Evolutionary conservation across 2,113 vertebrate species (phyloP).

Genomic region (Cryptotis parvus): DNA sequence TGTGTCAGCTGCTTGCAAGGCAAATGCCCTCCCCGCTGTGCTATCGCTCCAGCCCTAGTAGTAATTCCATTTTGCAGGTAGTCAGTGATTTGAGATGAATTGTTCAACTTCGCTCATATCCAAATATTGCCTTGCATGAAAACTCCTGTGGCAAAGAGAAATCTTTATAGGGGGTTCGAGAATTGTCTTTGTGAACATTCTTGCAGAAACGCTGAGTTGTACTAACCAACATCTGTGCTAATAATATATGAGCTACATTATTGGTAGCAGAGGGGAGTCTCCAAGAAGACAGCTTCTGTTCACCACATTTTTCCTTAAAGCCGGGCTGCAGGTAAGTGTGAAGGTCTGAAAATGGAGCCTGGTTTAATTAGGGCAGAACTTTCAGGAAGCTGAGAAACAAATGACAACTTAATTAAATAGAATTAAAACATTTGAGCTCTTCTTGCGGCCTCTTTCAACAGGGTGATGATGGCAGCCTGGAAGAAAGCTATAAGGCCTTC

Average conservation of each 20-base stretch:
- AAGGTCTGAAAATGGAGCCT: conserved; percentile 78
- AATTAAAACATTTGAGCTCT: conserved; percentile 80
- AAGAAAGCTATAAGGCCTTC: conserved; percentile 63
- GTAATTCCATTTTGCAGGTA: conserved; percentile 73
- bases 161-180: conserved; percentile 31
- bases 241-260: conserved; percentile 84
- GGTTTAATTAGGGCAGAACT: conserved; percentile 79
- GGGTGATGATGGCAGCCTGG: conserved; percentile 23
- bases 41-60: no score
- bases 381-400: conserved; percentile 82
- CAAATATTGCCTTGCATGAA: conserved; percentile 83
- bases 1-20: no score
- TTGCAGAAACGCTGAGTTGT: conserved; percentile 81
- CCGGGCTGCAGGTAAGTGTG: conserved; percentile 81
- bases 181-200: conserved; percentile 84
- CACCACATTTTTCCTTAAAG: conserved; percentile 62
- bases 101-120: conserved; percentile 80
- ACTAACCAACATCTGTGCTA: conserved; percentile 77
- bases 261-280: conserved; percentile 79
- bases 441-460: conserved; percentile 73
- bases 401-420: conserved; percentile 85
- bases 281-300: conserved; percentile 77
- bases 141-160: conserved; percentile 56
- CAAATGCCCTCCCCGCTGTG: no score
- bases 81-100: conserved; percentile 75